Percentiles rank a stretch among this genome's conserved stretches.
These are phyloP conservation scores for Rhea americana DNA, from an alignment of 2,113 vertebrate genomes.

Conservation along the genomic window DNA sequence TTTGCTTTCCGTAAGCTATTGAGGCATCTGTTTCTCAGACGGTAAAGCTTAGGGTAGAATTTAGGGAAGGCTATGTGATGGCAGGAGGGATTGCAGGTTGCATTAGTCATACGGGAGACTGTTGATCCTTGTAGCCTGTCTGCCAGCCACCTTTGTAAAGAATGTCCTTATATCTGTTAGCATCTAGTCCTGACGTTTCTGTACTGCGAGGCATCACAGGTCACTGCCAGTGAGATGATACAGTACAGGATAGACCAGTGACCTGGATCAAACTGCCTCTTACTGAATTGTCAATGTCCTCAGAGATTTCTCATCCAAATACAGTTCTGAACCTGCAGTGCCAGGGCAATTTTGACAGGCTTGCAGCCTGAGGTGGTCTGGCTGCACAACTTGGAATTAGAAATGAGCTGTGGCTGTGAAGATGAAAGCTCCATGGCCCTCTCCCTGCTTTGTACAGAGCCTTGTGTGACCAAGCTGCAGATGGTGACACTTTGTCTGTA, in stretches of 20 bases:
- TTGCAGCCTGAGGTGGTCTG: not conserved
- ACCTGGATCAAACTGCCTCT: not conserved
- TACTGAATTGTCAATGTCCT: not conserved
- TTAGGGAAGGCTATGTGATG: rapidly evolving
- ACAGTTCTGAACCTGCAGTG: rapidly evolving
- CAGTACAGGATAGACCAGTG: rapidly evolving
- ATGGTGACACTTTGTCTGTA: not conserved
- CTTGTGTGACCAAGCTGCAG: not conserved
- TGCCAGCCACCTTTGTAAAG: rapidly evolving
- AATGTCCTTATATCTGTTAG: rapidly evolving
- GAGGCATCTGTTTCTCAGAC: rapidly evolving
- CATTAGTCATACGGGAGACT: not conserved
- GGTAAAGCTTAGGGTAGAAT: not conserved
- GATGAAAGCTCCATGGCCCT: not conserved
- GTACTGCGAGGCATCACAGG: not conserved
- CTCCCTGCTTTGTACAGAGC: not conserved
- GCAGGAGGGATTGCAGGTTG: not conserved
- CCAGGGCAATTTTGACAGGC: not conserved
- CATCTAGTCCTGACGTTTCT: not conserved
- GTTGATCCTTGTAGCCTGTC: rapidly evolving
- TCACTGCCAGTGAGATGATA: rapidly evolving
- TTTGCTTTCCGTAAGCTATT: not conserved
- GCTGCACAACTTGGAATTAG: not conserved
- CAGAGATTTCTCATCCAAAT: not conserved
- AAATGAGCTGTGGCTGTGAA: not conserved